Conservation (phyloP, 2,113 vertebrate species). For the Nycticorax nycticorax region DNA sequence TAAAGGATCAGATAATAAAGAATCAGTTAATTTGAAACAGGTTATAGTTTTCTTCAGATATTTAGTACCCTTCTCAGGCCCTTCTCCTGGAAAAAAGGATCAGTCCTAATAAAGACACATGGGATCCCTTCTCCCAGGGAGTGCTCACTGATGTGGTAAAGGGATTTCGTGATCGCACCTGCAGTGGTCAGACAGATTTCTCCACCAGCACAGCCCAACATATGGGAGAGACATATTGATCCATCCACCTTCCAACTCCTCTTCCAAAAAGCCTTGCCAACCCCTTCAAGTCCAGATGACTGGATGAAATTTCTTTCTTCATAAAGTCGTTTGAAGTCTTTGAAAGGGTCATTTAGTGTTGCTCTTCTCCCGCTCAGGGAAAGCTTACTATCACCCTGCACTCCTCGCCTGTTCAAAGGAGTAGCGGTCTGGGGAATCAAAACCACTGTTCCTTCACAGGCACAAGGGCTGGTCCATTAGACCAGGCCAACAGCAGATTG, state of each 20-base stretch:
- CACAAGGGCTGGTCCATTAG: neutral
- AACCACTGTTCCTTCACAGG: neutral
- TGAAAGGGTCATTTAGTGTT: neutral
- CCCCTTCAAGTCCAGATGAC: neutral
- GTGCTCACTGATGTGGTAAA: neutral
- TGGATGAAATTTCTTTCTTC: neutral
- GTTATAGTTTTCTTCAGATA: neutral
- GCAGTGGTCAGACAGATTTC: neutral
- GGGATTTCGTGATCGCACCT: neutral
- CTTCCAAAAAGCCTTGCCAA: neutral
- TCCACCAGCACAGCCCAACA: neutral
- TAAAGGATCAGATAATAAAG: constrained; percentile 39
- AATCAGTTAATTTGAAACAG: constrained; percentile 29
- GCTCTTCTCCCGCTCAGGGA: neutral
- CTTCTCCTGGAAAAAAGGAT: neutral
- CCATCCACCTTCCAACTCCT: neutral
- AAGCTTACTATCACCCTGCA: neutral
- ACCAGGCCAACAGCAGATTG: neutral
- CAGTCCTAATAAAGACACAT: neutral
- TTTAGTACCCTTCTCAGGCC: neutral
- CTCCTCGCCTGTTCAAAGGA: neutral
- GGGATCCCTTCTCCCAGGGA: neutral
- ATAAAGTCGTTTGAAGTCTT: neutral
- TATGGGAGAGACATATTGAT: neutral
- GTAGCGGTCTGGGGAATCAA: neutral